phyloP scores from a whole-genome alignment of 2,113 vertebrate genomes.

The Thalassarche chlororhynchos region DNA sequence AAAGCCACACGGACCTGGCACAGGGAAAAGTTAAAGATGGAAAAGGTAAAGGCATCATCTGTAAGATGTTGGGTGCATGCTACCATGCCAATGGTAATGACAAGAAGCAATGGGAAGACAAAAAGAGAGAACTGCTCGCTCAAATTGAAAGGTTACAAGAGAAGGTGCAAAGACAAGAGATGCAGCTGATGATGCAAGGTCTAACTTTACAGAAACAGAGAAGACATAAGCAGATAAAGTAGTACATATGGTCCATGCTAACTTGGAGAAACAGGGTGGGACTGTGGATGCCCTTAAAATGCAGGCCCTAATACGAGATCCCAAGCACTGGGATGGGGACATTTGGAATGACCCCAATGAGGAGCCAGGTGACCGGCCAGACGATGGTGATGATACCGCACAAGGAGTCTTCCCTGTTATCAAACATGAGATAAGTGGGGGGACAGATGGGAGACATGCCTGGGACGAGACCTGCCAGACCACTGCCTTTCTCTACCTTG shows the following conservation, averaged over 20 bases:
- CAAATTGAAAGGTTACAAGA: background rate
- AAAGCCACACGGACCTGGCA: background rate
- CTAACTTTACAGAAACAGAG: background rate
- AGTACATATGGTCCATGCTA: background rate
- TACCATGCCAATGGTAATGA: background rate
- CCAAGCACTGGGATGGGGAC: background rate
- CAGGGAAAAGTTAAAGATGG: background rate
- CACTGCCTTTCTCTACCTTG: background rate
- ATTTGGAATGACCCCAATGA: background rate
- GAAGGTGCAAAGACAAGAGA: background rate
- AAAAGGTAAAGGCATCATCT: background rate
- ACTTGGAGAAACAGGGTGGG: background rate
- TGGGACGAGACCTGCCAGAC: background rate
- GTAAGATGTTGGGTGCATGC: background rate
- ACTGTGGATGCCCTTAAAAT: background rate
- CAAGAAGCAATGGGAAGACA: background rate
- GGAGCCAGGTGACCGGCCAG: background rate
- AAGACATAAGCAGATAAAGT: background rate
- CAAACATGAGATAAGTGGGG: background rate
- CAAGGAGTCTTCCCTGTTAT: background rate
- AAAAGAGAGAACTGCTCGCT: background rate
- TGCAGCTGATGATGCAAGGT: background rate
- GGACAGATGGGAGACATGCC: background rate
- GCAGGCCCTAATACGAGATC: background rate
- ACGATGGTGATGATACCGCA: rapidly evolving